Conservation (phyloP, 1,140 invertebrate species). For the Drosophila takahashii region DNA sequence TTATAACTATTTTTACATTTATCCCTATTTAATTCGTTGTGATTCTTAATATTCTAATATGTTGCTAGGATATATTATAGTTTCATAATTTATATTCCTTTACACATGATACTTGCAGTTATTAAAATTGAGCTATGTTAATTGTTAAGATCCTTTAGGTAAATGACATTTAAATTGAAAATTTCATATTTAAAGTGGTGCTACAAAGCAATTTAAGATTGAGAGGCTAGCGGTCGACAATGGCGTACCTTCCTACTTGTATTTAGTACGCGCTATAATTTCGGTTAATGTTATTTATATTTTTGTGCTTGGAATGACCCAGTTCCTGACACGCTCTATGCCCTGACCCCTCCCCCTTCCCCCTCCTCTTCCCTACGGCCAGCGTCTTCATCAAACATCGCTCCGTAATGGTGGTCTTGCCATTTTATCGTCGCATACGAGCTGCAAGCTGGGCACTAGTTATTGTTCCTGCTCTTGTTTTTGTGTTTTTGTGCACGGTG, state of each 20-base stretch:
- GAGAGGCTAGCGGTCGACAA: not conserved
- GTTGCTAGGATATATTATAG: too few species aligned
- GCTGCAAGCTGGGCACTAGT: slow-evolving; percentile 58
- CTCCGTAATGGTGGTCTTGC: slow-evolving; percentile 50
- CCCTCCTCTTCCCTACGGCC: not conserved
- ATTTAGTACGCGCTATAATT: slow-evolving; percentile 70
- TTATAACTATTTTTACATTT: too few species aligned
- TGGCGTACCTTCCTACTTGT: not conserved
- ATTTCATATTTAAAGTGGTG: not conserved
- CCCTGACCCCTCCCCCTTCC: not conserved
- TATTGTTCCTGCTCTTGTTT: slow-evolving; percentile 42
- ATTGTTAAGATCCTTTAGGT: not conserved
- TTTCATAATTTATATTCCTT: too few species aligned
- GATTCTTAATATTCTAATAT: too few species aligned
- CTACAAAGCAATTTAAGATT: not conserved
- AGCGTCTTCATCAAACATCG: slow-evolving; percentile 36
- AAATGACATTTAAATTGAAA: not conserved
- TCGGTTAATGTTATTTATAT: slow-evolving; percentile 82
- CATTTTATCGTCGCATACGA: slow-evolving; percentile 57
- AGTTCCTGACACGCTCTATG: slow-evolving; percentile 67
- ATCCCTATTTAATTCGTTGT: not conserved
- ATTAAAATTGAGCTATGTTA: too few species aligned
- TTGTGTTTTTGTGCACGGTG: slow-evolving; percentile 2
- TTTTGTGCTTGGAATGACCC: slow-evolving; percentile 62
- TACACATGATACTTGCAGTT: too few species aligned